Percentiles rank a stretch among this genome's conserved stretches.
These are phyloP conservation scores for Pteromalus puparum DNA, from an alignment of 1,140 invertebrate genomes.

Conservation along the genomic window DNA sequence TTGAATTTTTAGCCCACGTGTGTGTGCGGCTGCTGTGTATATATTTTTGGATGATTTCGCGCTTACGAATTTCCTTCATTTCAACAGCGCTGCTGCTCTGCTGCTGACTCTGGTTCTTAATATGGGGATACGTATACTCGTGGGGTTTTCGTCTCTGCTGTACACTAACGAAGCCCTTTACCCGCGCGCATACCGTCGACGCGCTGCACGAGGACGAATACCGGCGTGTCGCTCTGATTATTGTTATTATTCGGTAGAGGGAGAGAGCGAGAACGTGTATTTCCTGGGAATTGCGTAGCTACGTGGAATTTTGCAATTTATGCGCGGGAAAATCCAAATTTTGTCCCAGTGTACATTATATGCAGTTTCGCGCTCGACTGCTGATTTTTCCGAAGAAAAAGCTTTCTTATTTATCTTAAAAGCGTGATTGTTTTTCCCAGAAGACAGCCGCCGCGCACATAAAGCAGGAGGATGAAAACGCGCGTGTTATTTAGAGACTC, in stretches of 20 bases:
- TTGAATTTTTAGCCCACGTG: background rate
- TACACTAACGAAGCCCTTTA: background rate
- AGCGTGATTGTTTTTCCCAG: slow-evolving; percentile 19
- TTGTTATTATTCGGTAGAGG: background rate
- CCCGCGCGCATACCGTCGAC: background rate
- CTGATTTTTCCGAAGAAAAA: background rate
- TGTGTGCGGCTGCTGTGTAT: background rate
- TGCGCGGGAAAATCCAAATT: background rate
- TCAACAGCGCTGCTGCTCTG: background rate
- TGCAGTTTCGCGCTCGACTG: background rate
- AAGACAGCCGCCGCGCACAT: background rate
- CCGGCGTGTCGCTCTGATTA: background rate
- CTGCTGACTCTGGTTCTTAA: background rate
- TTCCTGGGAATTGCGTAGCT: background rate
- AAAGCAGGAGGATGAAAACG: background rate
- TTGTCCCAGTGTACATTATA: background rate
- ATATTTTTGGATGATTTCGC: slow-evolving; percentile 3
- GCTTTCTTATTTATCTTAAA: background rate
- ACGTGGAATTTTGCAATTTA: background rate
- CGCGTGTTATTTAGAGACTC: slow-evolving; percentile 16
- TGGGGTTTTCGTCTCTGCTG: background rate
- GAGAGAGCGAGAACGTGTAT: background rate
- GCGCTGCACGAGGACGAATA: background rate
- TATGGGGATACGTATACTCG: background rate
- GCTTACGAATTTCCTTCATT: slow-evolving; percentile 14